Base-by-base conservation (phyloP, 2,113 vertebrate species). In the Varanus salvator region DNA sequence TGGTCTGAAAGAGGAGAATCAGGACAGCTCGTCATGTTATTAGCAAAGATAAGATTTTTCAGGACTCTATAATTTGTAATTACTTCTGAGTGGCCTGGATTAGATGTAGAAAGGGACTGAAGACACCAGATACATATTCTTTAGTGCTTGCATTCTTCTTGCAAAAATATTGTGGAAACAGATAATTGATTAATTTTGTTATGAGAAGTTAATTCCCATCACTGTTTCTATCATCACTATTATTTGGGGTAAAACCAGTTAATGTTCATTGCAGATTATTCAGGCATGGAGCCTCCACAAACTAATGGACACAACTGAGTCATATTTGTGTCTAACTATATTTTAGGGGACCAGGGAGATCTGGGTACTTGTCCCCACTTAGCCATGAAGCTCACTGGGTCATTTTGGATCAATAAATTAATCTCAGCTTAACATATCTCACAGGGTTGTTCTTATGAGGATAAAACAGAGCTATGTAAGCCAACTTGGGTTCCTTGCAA, bases 181-280 rank as follows among this genome's bases (percentile, higher is more conserved):
- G 8, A 11, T 38, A 17, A 31, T 81, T 92, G 90, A 93, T 92
- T 88, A 94, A 91, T 93, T 93, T 90, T n/a, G 0, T 88, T 87
- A 91, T 86, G 84, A 87, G 86, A 84, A 74, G 0, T 3, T 89
- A 90, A 90, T 91, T 88, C 0, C 86, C 54, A 95, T 83, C 85
- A 80, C 0, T 72, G 57, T 93, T 76, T 89, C 71, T 60, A 44
- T 38, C 0, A 48, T 74, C 78, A 90, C 91, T 86, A 85, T 9
- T 76, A 34, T 31, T 66, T 87, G 21, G 23, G 4, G 25, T 25
- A 69, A 44, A 77, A 34, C 9, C 64, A 34, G 50, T 8, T 27
- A 57, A 14, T 71, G 6, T 72, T 54, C 31, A 72, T 38, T 31
- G 15, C 9, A 38, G 3, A 44, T 77, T 34, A 48, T 29, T 1